phyloP scores from a whole-genome alignment of 2,113 vertebrate species.

The Ranitomeya imitator region DNA sequence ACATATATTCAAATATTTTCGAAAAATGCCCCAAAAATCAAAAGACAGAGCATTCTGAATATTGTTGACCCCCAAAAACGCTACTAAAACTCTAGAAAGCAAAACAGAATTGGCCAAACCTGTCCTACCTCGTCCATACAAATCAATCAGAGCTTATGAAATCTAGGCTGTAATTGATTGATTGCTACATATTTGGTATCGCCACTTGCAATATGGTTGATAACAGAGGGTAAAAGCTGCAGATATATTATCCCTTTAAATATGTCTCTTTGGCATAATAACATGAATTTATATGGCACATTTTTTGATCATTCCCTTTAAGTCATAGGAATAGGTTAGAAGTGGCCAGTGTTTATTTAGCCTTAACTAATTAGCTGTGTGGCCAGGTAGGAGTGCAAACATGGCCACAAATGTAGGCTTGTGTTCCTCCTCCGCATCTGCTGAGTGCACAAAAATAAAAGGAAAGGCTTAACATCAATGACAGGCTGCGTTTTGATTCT shows the following conservation, averaged over 20 bases:
- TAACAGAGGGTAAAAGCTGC: not conserved
- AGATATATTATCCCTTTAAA: not conserved
- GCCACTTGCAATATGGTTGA: not conserved
- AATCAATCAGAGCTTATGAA: too few species aligned
- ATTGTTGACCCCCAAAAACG: too few species aligned
- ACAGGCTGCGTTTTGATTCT: not conserved
- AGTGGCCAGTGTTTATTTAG: not conserved
- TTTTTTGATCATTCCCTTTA: too few species aligned
- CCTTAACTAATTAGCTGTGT: conserved; percentile 8
- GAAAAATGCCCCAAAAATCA: too few species aligned
- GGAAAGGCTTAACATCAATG: not conserved
- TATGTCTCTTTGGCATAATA: not conserved
- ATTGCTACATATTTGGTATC: too few species aligned
- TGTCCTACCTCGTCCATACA: too few species aligned
- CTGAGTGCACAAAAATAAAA: conserved; percentile 1
- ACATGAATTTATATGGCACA: too few species aligned
- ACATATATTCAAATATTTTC: too few species aligned
- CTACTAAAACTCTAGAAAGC: too few species aligned
- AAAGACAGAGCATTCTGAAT: too few species aligned
- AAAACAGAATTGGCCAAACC: too few species aligned
- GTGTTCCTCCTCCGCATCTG: conserved; percentile 1
- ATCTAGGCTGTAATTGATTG: too few species aligned
- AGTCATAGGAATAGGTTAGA: not conserved
- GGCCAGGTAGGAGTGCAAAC: not conserved
- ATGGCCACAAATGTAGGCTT: not conserved